Base-by-base conservation (phyloP, 2,888 invertebrate species). In the Bellardia pandia region DNA sequence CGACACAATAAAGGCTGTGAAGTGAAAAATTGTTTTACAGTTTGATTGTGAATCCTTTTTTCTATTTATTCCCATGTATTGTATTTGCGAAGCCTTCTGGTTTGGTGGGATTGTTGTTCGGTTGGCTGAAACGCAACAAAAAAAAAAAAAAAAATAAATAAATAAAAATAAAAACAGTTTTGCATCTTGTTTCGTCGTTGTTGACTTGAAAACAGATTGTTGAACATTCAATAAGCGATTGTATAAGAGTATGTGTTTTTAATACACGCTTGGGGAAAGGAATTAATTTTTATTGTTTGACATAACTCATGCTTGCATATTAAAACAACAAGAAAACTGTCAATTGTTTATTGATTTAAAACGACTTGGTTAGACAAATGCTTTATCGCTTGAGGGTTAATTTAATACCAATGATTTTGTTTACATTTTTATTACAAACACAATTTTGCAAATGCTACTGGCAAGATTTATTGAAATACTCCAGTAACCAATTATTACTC, bases 11-110 rank as follows among this genome's bases (percentile, higher is more conserved):
- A 88, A 88, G 82, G 80, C 85, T 78, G 58, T 88, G 85, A 86
- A 85, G 89, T 89, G 90, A 89, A 90, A 90, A 90, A 89, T 89
- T 89, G 89, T 86, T 89, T 89, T 89, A 84, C 84, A 77, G 85
- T 85, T 81, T 77, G 72, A 81, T 74, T 84, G 68, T 78, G 78
- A 85, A 85, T 87, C 87, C 85, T 86, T 86, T 86, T 74, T 71
- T 51, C 4, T 2, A 13, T 33, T 9, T 42, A 85, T 86, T 86
- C 66, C 58, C 85, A 66, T 77, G 53, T 80, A 77, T 66, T 74
- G 48, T 75, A 37, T 75, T 81, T 66, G 53, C 45, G 56, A 66
- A 76, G 58, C 33, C 14, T 45, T 53, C 64, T 86, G 79, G 60
- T 76, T 53, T 72, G 56, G 72, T 80, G 64, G 16, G 45, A 66